Evolutionary conservation across 2,113 vertebrate genomes (phyloP), one percentile per base, ranked within the genome.

Genomic region (Gallinago media): DNA sequence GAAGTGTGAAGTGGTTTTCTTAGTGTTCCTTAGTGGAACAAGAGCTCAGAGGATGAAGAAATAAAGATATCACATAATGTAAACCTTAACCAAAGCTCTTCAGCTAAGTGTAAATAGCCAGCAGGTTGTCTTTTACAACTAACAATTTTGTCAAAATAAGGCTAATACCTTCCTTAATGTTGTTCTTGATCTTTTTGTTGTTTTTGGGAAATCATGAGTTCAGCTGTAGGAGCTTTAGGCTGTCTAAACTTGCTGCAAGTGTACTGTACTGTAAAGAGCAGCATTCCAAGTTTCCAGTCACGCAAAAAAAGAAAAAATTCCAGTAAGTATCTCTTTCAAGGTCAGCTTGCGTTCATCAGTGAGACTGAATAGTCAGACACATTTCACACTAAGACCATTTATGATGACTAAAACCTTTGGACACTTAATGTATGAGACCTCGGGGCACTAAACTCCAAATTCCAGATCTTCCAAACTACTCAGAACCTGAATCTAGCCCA

Each of bases 241-340:
- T 92, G 76, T 92, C 89, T 96, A 92, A 96, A 97, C 85, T 96
- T 82, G 88, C 36, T 11, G 44, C 58, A 82, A 97, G 68, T 56
- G 80, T 72, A 78, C 36, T 91, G 75, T 93, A 82, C 80, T 81
- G 38, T 88, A 54, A 93, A 97, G 18, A 78, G 42, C 7, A 83
- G 22, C 61, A 92, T 97, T 97, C 88, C 65, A n/a, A 93, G 85
- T 44, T 94, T 83, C 78, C 61, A 89, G 62, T 85, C 86, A 90
- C 15, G 62, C 80, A 71, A 96, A 87, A 89, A 38, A 71, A n/a
- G 0, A 46, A 46, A 73, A 61, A 76, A 47, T 74, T 94, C 83
- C 66, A 86, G 80, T 91, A 70, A 94, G 44, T 92, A 81, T 96
- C 66, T 85, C 26, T 79, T 94, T 93, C 76, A 85, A 95, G 92